These are phyloP conservation scores for Stenolophus ochropezus DNA, from an alignment of 2,888 invertebrate species.

Conservation along the genomic window DNA sequence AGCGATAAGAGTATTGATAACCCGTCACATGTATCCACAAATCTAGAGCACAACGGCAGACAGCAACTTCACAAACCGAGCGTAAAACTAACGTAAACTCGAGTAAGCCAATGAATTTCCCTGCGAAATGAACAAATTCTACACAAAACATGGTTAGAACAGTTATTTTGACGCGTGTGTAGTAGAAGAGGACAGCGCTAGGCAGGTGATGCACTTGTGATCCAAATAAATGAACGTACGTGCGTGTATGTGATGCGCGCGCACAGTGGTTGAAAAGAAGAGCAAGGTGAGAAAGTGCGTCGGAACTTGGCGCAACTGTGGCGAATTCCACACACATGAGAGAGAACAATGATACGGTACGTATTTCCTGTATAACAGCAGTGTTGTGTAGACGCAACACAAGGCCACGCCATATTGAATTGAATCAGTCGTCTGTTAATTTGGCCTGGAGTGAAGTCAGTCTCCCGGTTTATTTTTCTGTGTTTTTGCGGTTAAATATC, in stretches of 20 bases:
- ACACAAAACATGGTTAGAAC: not conserved
- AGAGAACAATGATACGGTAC: constrained; percentile 65
- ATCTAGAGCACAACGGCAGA: not conserved
- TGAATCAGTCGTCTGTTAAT: constrained; percentile 77
- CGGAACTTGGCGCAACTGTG: constrained; percentile 58
- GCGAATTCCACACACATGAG: constrained; percentile 61
- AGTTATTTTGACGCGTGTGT: constrained; percentile 7
- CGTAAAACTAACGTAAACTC: not conserved
- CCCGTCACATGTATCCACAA: not conserved
- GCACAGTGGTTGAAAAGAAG: not conserved
- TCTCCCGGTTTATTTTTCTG: constrained; percentile 68
- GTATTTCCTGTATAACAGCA: constrained; percentile 65
- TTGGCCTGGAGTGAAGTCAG: constrained; percentile 73
- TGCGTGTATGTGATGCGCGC: constrained; percentile 59
- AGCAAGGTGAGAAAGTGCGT: constrained; percentile 27
- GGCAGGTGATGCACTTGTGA: constrained; percentile 52
- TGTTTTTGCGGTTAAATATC: constrained; percentile 64
- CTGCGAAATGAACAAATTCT: not conserved
- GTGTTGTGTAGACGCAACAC: constrained; percentile 70
- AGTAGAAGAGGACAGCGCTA: constrained; percentile 42
- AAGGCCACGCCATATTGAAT: constrained; percentile 78
- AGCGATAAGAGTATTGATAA: constrained; percentile 39
- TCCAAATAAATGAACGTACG: constrained; percentile 55
- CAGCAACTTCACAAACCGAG: not conserved
- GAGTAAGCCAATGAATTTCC: not conserved